These are phyloP conservation scores for Drosophila leonis DNA, from an alignment of 2,888 invertebrate genomes.

Conservation along the genomic window DNA sequence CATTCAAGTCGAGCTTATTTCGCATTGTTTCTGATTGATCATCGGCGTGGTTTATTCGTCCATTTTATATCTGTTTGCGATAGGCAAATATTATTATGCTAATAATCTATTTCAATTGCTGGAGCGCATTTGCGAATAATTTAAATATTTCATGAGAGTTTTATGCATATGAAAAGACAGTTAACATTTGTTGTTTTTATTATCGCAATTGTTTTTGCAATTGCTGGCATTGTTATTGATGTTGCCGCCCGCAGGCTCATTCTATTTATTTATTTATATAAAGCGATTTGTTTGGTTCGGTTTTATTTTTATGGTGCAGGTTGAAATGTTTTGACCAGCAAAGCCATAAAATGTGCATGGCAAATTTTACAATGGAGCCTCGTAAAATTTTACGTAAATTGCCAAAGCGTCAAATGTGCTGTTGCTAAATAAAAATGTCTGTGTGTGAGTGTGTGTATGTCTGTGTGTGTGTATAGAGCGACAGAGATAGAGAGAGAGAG, in stretches of 20 bases:
- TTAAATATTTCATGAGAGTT: conserved; percentile 51
- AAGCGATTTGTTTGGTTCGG: conserved; percentile 45
- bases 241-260: conserved; percentile 6
- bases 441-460: conserved; percentile 1
- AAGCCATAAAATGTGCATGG: conserved; percentile 66
- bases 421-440: conserved; percentile 27
- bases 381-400: conserved; percentile 68
- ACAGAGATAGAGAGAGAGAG: not conserved
- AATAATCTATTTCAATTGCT: conserved; percentile 46
- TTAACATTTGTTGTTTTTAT: conserved; percentile 34
- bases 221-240: conserved; percentile 19
- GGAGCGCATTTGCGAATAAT: conserved; percentile 22
- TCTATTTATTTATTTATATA: conserved; percentile 60
- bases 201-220: conserved; percentile 15
- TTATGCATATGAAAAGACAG: conserved; percentile 48
- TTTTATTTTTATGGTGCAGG: conserved; percentile 54
- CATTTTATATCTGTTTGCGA: not conserved
- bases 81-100: conserved; percentile 26
- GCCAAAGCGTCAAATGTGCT: conserved; percentile 50
- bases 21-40: not conserved
- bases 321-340: conserved; percentile 57
- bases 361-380: conserved; percentile 67
- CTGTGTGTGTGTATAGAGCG: not conserved
- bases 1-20: not conserved
- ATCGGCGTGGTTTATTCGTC: not conserved